These are phyloP conservation scores for Triplophysa rosa DNA, from an alignment of 2,113 vertebrate species.

Conservation along the genomic window DNA sequence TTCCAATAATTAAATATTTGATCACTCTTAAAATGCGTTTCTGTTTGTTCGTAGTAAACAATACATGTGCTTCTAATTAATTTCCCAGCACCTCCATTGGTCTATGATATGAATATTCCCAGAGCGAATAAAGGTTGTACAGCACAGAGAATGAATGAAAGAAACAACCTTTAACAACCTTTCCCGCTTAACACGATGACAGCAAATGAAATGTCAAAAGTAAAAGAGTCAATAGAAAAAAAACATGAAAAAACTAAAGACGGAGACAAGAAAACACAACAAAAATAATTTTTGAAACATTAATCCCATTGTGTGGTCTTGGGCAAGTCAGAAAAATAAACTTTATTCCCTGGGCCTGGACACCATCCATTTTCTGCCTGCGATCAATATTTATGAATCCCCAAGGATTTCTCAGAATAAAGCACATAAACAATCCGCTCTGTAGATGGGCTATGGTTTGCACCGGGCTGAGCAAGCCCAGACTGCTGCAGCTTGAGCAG, in stretches of 20 bases:
- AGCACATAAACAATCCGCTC: constrained; percentile 81
- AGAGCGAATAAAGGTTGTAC: constrained; percentile 10
- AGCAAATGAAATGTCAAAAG: constrained; percentile 48
- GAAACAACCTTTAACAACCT: constrained; percentile 11
- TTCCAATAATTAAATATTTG: neutral
- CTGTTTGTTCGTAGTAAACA: neutral
- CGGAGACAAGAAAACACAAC: constrained; percentile 78
- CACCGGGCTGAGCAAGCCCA: constrained; percentile 38
- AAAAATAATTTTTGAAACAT: constrained; percentile 73
- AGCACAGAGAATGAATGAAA: constrained; percentile 6
- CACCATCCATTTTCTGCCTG: constrained; percentile 92
- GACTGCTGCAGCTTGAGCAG: constrained; percentile 46
- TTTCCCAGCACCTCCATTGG: neutral
- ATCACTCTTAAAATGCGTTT: constrained; percentile 7
- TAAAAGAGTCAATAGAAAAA: constrained; percentile 28
- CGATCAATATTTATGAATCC: constrained; percentile 99
- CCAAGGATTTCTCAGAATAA: constrained; percentile 89
- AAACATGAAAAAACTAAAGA: constrained; percentile 1
- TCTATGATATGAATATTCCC: constrained; percentile 32
- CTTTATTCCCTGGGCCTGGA: constrained; percentile 85
- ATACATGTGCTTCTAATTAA: constrained; percentile 22
- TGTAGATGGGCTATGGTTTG: constrained; percentile 40
- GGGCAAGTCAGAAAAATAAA: constrained; percentile 90
- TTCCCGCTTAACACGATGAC: neutral
- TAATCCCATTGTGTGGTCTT: constrained; percentile 87